Evolutionary conservation across 1,140 invertebrate species (phyloP).

Genomic region (Theocolax elegans): DNA sequence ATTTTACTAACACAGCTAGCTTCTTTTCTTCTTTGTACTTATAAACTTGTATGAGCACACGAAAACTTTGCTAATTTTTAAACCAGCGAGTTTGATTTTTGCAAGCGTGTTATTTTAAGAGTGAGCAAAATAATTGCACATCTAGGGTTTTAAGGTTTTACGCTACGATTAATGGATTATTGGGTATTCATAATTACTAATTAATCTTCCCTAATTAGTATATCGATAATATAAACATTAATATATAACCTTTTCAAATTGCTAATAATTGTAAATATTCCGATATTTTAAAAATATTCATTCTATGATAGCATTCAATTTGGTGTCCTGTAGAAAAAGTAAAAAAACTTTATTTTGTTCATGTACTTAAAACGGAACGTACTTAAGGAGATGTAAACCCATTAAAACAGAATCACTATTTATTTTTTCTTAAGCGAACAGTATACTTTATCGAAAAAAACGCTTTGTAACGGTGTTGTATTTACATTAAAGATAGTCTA

Average conservation of each 20-base stretch:
- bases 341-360: no score
- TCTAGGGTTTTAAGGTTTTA: no score
- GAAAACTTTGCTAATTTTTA: background rate
- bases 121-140: background rate
- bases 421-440: no score
- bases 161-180: background rate
- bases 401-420: no score
- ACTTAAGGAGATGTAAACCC: no score
- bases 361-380: no score
- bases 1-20: slow-evolving; percentile 34
- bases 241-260: background rate
- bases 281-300: no score
- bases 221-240: background rate
- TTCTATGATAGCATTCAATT: no score
- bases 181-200: background rate
- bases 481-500: no score
- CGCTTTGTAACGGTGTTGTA: no score
- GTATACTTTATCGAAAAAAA: no score
- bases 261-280: background rate
- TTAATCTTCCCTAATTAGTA: background rate
- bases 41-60: slow-evolving; percentile 4
- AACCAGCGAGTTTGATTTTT: background rate
- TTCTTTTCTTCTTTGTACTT: slow-evolving; percentile 14
- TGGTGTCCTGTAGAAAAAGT: no score
- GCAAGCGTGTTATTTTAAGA: background rate